Percentiles rank a stretch among this genome's conserved stretches.
These are phyloP conservation scores for Forpus xanthops DNA, from an alignment of 2,797 vertebrate genomes.

Conservation along the genomic window DNA sequence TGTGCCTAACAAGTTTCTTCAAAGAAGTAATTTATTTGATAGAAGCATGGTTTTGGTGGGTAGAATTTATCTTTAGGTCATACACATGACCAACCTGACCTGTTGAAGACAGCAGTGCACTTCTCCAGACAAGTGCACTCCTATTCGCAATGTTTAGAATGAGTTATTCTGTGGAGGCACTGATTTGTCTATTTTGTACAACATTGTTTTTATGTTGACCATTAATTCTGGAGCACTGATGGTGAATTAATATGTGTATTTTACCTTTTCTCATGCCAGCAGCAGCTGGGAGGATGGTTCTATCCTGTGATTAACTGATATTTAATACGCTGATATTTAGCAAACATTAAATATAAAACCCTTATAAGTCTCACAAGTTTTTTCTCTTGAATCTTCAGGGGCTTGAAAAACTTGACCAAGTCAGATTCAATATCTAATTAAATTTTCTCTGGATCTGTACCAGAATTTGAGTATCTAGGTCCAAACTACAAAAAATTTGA, in stretches of 20 bases:
- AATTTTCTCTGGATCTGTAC: not conserved
- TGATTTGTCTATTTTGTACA: not conserved
- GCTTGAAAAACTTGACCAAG: not conserved
- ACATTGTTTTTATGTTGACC: not conserved
- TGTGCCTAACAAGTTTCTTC: not conserved
- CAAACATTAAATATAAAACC: not conserved
- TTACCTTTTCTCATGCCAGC: not conserved
- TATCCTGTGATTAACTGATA: not conserved
- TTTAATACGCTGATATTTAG: not conserved
- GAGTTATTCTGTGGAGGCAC: not conserved
- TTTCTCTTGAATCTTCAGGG: not conserved
- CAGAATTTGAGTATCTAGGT: not conserved
- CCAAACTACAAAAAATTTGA: not conserved
- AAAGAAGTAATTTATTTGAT: not conserved
- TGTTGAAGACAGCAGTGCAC: not conserved
- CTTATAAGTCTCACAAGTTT: not conserved
- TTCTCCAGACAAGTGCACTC: not conserved
- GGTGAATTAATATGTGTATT: not conserved
- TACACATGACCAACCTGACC: not conserved
- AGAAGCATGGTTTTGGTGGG: not conserved
- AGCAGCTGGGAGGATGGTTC: not conserved
- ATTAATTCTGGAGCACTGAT: not conserved
- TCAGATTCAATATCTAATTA: not conserved
- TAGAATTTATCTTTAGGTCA: not conserved
- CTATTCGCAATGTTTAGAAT: not conserved